Evolutionary conservation across 2,113 vertebrate genomes (phyloP).

Genomic region (Sarotherodon lohbergeri): DNA sequence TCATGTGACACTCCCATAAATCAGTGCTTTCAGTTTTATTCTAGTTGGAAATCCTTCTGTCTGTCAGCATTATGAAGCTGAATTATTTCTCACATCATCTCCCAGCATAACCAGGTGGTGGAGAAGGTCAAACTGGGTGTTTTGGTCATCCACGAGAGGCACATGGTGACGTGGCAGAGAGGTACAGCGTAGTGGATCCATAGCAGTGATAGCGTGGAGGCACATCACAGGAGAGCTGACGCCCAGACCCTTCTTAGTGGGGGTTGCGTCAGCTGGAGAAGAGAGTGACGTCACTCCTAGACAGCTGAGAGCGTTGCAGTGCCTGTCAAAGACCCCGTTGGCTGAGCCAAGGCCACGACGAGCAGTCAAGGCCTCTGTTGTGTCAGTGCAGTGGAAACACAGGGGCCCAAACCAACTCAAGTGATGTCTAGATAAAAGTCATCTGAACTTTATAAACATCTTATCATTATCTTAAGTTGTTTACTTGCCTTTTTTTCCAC

Average conservation of each 20-base stretch:
- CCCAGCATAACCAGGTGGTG: neutral
- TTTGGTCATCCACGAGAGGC: neutral
- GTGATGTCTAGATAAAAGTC: neutral
- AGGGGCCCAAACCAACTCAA: neutral
- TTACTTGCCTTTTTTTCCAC: neutral
- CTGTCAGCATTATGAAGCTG: neutral
- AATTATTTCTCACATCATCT: neutral
- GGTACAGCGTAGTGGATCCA: neutral
- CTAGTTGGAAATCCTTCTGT: neutral
- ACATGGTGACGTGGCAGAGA: neutral
- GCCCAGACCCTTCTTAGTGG: constrained; percentile 24
- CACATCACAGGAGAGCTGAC: constrained; percentile 10
- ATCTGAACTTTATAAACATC: neutral
- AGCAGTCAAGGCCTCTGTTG: neutral
- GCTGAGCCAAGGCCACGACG: neutral
- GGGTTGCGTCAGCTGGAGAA: constrained; percentile 43
- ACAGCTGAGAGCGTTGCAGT: constrained; percentile 20
- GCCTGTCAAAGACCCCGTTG: constrained; percentile 13
- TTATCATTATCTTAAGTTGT: neutral
- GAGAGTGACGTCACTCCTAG: constrained; percentile 23
- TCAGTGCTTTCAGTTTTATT: neutral
- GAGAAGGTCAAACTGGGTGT: neutral
- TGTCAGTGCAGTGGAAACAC: neutral
- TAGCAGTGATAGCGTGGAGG: neutral
- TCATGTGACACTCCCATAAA: neutral